Evolutionary conservation across 2,888 invertebrate genomes (phyloP).

Genomic region (Caenorhabditis sinica): DNA sequence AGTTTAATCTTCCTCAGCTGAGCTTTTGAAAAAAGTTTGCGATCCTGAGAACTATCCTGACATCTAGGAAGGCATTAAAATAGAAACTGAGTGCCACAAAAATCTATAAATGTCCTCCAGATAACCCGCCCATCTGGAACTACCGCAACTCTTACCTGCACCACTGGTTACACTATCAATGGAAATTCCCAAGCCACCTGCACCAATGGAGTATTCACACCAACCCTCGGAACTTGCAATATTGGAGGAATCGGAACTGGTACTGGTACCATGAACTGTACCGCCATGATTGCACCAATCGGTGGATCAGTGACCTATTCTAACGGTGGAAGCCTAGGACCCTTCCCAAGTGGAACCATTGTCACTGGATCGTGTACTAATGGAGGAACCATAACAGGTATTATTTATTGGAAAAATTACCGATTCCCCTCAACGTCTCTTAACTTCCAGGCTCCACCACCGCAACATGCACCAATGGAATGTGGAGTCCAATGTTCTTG

Average conservation of each 20-base stretch:
- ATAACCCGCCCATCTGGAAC: conserved; percentile 3
- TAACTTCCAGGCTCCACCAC: conserved; percentile 49
- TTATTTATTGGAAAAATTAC: not conserved
- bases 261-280: conserved; percentile 47
- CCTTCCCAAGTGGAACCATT: conserved; percentile 70
- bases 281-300: conserved; percentile 62
- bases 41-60: too few relatives aligned
- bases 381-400: conserved; percentile 56
- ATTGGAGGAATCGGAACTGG: conserved; percentile 1
- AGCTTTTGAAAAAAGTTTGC: too few relatives aligned
- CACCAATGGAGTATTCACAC: conserved; percentile 61
- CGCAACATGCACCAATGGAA: conserved; percentile 67
- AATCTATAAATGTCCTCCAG: not conserved
- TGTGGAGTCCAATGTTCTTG: conserved; percentile 66
- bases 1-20: too few relatives aligned
- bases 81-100: not conserved
- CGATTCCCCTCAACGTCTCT: not conserved
- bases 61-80: not conserved
- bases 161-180: conserved; percentile 61
- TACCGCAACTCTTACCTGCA: conserved; percentile 69
- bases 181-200: conserved; percentile 47
- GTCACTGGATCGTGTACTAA: conserved; percentile 72
- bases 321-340: conserved; percentile 59
- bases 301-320: conserved; percentile 64
- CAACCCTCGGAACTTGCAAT: conserved; percentile 63